Percentiles rank a stretch among this genome's conserved stretches.
These are phyloP conservation scores for Ptychobarbus kaznakovi DNA, from an alignment of 2,797 vertebrate species.

Conservation along the genomic window DNA sequence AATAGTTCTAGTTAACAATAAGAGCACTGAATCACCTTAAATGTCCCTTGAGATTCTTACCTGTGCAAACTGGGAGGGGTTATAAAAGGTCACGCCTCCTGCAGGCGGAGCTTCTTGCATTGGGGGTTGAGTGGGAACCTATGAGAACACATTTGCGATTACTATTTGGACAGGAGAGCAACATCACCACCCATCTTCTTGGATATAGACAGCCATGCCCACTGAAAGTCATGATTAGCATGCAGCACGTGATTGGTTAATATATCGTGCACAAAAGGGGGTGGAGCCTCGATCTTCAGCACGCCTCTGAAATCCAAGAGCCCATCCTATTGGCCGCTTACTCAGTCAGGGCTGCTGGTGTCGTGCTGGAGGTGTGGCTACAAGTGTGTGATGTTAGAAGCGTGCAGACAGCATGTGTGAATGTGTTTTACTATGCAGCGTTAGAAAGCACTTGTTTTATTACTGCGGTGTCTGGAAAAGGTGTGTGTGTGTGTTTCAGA, in stretches of 20 bases:
- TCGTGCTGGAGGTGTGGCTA: conserved; percentile 48
- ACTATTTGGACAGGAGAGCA: conserved; percentile 29
- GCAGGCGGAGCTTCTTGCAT: conserved; percentile 68
- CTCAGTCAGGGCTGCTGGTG: conserved; percentile 32
- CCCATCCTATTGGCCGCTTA: conserved; percentile 23
- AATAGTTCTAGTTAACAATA: background rate
- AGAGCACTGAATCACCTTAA: background rate
- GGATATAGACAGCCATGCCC: conserved; percentile 21
- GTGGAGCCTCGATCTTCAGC: conserved; percentile 64
- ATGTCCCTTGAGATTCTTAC: conserved; percentile 67
- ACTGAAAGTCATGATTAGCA: conserved; percentile 61
- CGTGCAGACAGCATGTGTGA: conserved; percentile 36
- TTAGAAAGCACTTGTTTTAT: conserved; percentile 6
- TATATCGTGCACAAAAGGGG: conserved; percentile 57
- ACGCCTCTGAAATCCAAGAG: conserved; percentile 45
- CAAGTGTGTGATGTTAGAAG: conserved; percentile 34
- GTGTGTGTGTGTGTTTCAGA: conserved; percentile 28
- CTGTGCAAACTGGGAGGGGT: conserved; percentile 90
- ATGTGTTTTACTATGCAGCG: background rate
- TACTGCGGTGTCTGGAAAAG: background rate
- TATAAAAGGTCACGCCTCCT: conserved; percentile 88
- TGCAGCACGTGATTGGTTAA: conserved; percentile 72
- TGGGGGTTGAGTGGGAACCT: conserved; percentile 72
- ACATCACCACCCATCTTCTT: background rate
- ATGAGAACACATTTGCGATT: conserved; percentile 54